Conservation (phyloP, 2,797 vertebrate species). For the Rhyacichthys aspro region DNA sequence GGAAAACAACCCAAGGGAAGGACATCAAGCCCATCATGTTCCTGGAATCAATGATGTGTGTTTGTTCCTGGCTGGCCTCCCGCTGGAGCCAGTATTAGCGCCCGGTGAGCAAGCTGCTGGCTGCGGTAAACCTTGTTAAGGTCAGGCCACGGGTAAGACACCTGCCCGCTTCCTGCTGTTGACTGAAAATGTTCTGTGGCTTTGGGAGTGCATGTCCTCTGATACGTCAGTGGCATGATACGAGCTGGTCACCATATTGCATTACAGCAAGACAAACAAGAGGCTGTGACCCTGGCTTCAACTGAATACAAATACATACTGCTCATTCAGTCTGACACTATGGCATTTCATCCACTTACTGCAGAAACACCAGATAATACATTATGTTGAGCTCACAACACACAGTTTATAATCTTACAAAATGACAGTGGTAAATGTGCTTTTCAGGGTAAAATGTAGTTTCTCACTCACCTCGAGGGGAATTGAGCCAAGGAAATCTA, state of each 20-base stretch:
- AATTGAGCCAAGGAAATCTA: slow-evolving; percentile 6
- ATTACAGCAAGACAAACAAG: slow-evolving; percentile 65
- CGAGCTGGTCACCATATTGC: slow-evolving; percentile 55
- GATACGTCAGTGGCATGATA: slow-evolving; percentile 39
- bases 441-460: slow-evolving; percentile 16
- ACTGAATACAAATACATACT: slow-evolving; percentile 61
- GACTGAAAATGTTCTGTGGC: slow-evolving; percentile 58
- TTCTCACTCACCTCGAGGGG: slow-evolving; percentile 7
- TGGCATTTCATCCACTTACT: background rate
- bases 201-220: slow-evolving; percentile 43
- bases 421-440: background rate
- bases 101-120: slow-evolving; percentile 32
- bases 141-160: slow-evolving; percentile 65
- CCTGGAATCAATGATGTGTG: slow-evolving; percentile 68
- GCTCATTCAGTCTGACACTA: slow-evolving; percentile 41
- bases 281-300: slow-evolving; percentile 57
- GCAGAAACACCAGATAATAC: background rate
- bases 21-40: slow-evolving; percentile 70
- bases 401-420: slow-evolving; percentile 4
- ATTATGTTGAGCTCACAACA: background rate
- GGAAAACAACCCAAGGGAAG: slow-evolving; percentile 64
- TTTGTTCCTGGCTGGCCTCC: slow-evolving; percentile 41
- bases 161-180: slow-evolving; percentile 62
- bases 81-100: slow-evolving; percentile 51
- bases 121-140: slow-evolving; percentile 74